Evolutionary conservation across 2,797 vertebrate species (phyloP), one percentile per base, ranked within the genome.

Genomic region (Ammospiza maritima): DNA sequence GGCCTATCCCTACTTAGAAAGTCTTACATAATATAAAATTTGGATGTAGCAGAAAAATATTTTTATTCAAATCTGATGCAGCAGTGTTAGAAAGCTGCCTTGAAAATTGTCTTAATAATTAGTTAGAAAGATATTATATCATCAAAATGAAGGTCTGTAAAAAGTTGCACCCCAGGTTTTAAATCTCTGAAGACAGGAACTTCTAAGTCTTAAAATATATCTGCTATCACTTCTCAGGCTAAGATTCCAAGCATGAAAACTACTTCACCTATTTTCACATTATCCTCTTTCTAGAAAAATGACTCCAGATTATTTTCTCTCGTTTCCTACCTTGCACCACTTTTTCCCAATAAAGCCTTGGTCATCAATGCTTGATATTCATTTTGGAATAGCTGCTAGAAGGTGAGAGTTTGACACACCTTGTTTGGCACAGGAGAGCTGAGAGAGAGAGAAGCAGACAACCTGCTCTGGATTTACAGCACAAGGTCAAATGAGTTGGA

Each of bases 341-440:
- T 51, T 75, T 70, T 69, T 20, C 10, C 16, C n/a, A 73, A 4
- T 16, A 50, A 81, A 64, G 2, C 8, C 30, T 48, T 64, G 6
- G 6, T 73, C 23, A 62, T 42, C 5, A 12, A 3, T 15, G 8
- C 25, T 76, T 4, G 4, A 10, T 79, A 16, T 47, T 9, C 14
- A 67, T 87, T 87, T 70, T 54, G 22, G 26, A 77, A 34, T 1
- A 85, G 10, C 12, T 73, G 9, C 1, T 5, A 62, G 21, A 11
- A 82, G 5, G 5, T 30, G 17, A 13, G 22, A 38, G 17, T 71
- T 64, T 78, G 38, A 19, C 0, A 16, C 30, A 61, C 13, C 8
- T 81, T 17, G 0, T 50, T 75, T 18, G 4, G 27, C 2, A 6
- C 6, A 0, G 8, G 13, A 85, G 19, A 80, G 18, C 6, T 1